Base-by-base conservation (phyloP, 2,113 vertebrate genomes). In the Murina feae region DNA sequence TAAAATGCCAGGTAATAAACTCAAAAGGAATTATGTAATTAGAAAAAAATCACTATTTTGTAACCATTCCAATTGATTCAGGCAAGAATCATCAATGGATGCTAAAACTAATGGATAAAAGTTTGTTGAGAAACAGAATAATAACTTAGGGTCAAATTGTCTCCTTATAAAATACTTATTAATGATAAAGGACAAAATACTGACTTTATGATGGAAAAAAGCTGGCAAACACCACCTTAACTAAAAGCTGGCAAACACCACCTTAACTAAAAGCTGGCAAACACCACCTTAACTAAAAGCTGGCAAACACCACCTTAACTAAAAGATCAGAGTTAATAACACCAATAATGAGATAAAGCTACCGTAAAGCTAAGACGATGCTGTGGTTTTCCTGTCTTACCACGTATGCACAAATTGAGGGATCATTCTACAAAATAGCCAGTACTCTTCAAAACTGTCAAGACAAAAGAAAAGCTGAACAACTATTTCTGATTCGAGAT, bases 401-500 rank as follows among this genome's bases (percentile, higher is more conserved):
- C 35, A 78, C 85, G 68, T 71, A 58, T 18, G 49, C 14, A 68
- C 89, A 95, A 28, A 85, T 39, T 65, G 88, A 89, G 25, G 69
- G 90, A 20, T 93, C 76, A 66, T 10, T 14, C 76, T 91, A 37
- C 44, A 91, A 82, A 93, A 74, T 68, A 84, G n/a, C n/a, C 47
- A 85, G 18, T 25, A 12, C 35, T 90, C 75, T 78, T 90, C n/a
- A 91, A 87, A 95, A 55, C 90, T 42, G 71, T 87, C 79, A 93
- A 93, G 47, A 55, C 55, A 55, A 89, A 83, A 85, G 42, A 65
- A 78, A 83, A 90, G 76, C 81, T 75, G 13, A 95, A 32, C 13
- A 60, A 30, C 55, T 53, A 17, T 87, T 66, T 23, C 39, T 69
- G 49, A 96, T 92, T 94, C 75, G 32, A 63, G 37, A 89, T 11